Evolutionary conservation across 1,140 invertebrate genomes (phyloP).

Genomic region (Phymorhynchus buccinoides): DNA sequence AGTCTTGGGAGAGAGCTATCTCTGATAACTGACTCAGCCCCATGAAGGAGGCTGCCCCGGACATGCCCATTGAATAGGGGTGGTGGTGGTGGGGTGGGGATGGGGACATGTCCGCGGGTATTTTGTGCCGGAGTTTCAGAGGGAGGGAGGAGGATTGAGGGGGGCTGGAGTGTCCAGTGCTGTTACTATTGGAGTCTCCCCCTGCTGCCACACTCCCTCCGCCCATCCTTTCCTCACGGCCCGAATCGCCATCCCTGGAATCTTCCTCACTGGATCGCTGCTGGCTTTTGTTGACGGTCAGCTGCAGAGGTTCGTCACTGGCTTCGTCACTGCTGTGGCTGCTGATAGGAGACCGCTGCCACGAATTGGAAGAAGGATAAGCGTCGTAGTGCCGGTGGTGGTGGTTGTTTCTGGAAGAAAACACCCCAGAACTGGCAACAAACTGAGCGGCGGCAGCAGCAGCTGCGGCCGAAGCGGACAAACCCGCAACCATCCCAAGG

Average conservation of each 20-base stretch:
- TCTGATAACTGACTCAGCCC: slow-evolving; percentile 69
- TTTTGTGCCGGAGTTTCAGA: slow-evolving; percentile 65
- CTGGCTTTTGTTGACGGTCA: slow-evolving; percentile 49
- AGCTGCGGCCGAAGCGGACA: slow-evolving; percentile 19
- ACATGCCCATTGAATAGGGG: slow-evolving; percentile 15
- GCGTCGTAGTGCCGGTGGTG: not conserved
- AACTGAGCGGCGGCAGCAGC: slow-evolving; percentile 22
- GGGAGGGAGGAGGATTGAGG: slow-evolving; percentile 57
- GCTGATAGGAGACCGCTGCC: slow-evolving; percentile 38
- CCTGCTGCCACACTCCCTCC: not conserved
- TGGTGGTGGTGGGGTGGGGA: slow-evolving; percentile 30
- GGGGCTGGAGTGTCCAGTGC: slow-evolving; percentile 30
- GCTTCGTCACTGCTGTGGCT: slow-evolving; percentile 44
- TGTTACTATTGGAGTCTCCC: slow-evolving; percentile 32
- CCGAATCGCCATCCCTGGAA: slow-evolving; percentile 5
- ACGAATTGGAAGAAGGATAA: not conserved
- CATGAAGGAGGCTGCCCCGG: slow-evolving; percentile 44
- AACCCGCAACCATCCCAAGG: not conserved
- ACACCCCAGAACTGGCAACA: not conserved
- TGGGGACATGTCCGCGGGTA: slow-evolving; percentile 41
- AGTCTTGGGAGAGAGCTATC: slow-evolving; percentile 61
- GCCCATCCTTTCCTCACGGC: not conserved
- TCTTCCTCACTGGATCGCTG: slow-evolving; percentile 31
- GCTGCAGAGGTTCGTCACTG: slow-evolving; percentile 52
- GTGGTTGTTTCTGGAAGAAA: slow-evolving; percentile 26